These are phyloP conservation scores for Orthonevra nobilis DNA, from an alignment of 2,888 invertebrate species.

Conservation along the genomic window DNA sequence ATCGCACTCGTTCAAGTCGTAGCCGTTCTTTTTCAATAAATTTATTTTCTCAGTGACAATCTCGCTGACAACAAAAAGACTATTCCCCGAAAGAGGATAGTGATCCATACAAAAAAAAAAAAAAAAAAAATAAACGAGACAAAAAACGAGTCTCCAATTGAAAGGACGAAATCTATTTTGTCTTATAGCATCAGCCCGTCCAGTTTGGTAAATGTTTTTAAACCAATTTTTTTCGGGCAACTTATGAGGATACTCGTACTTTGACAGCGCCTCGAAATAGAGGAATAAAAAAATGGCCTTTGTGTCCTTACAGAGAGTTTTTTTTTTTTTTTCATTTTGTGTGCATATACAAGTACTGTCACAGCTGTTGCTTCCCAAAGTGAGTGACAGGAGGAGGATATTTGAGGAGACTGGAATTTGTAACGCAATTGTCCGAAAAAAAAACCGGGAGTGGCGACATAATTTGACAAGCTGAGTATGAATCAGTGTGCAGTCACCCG, in stretches of 20 bases:
- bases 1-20: neutral
- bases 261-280: too few species aligned
- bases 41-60: constrained; percentile 23
- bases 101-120: neutral
- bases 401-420: too few species aligned
- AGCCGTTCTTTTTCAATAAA: constrained; percentile 11
- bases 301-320: too few species aligned
- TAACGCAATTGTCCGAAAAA: too few species aligned
- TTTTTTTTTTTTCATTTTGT: too few species aligned
- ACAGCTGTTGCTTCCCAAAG: too few species aligned
- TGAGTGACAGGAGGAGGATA: too few species aligned
- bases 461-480: too few species aligned
- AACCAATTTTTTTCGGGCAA: neutral
- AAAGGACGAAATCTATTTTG: neutral
- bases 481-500: too few species aligned
- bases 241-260: neutral
- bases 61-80: constrained; percentile 34
- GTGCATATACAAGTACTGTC: too few species aligned
- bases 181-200: constrained; percentile 1
- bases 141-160: constrained; percentile 2
- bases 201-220: neutral
- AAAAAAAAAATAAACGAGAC: constrained; percentile 8
- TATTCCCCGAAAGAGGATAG: too few species aligned
- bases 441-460: too few species aligned
- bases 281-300: neutral